Evolutionary conservation across 2,113 vertebrate genomes (phyloP), one percentile per base, ranked within the genome.

Genomic region (Delphinapterus leucas): DNA sequence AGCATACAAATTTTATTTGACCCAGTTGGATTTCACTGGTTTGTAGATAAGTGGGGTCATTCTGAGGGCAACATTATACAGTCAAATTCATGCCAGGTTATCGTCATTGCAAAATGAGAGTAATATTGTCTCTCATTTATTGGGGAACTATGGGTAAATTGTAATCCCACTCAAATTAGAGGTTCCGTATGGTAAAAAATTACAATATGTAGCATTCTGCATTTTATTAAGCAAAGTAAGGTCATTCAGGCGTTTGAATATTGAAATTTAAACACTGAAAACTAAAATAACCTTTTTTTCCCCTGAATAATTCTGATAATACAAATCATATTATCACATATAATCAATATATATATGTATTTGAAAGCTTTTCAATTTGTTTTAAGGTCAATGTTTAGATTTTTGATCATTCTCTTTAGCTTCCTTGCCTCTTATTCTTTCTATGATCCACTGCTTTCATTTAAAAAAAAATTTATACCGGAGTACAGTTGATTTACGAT

Each of bases 91-190:
- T 49, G 36, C 87, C 23, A 83, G 0, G 21, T 77, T 93, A 26
- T n/a, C 65, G 83, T 81, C 60, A 81, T 47, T 95, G 41, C 88
- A 95, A 97, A 92, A 83, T 44, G 53, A 17, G 49, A 36, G 18
- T 83, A 95, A 95, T 95, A 86, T 85, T 86, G 31, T 88, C 60
- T 95, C 53, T 55, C 70, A 82, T 31, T 53, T 94, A 88, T 31
- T 96, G 80, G 33, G 58, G 87, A 93, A 33, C 17, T 55, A 38
- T 95, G 55, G 68, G 38, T 71, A 88, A 28, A 82, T 73, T 61
- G 65, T 65, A 95, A 90, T 87, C n/a, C n/a, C 26, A 90, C 36
- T 92, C 61, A 90, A 97, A 96, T 96, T 92, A 95, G 65, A 90
- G 55, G 5, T 71, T 92, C 18, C 15, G 67, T 95, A 55, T 90